These are phyloP conservation scores for Philypnodon macrostomus DNA, from an alignment of 2,797 vertebrate species.

Conservation along the genomic window DNA sequence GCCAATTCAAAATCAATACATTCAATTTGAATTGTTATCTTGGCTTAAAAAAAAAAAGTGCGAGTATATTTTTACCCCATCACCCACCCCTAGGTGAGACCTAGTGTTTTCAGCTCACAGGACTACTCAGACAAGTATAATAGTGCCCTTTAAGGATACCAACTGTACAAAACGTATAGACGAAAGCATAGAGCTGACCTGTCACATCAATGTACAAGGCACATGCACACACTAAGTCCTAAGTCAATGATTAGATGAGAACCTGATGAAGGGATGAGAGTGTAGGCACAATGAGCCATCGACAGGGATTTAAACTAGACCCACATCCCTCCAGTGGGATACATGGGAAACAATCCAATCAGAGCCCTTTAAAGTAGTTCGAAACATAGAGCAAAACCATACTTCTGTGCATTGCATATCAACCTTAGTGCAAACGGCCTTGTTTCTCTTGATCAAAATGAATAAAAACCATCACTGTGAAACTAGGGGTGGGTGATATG, in stretches of 20 bases:
- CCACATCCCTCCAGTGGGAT: conserved; percentile 30
- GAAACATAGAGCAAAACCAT: too few species aligned
- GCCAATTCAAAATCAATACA: too few species aligned
- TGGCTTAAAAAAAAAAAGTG: too few species aligned
- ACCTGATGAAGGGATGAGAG: conserved; percentile 38
- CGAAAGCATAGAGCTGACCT: conserved; percentile 7
- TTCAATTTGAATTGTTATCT: too few species aligned
- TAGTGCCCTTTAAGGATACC: conserved; percentile 13
- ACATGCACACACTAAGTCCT: conserved; percentile 23
- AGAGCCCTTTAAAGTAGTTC: conserved; percentile 18
- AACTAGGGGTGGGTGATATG: too few species aligned
- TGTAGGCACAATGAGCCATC: conserved; percentile 19
- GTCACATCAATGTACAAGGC: conserved; percentile 19
- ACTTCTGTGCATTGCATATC: too few species aligned
- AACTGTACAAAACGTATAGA: conserved; percentile 12
- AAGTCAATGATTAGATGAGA: conserved; percentile 56
- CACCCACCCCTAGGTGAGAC: too few species aligned
- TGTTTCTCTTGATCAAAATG: background rate
- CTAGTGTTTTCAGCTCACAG: too few species aligned
- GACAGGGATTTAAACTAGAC: conserved; percentile 33
- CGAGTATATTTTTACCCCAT: too few species aligned
- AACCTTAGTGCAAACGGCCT: background rate
- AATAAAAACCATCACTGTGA: too few species aligned
- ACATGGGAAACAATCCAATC: conserved; percentile 32
- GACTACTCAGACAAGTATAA: conserved; percentile 5